phyloP scores from a whole-genome alignment of 1,140 invertebrate species.

The Octopus sinensis region DNA sequence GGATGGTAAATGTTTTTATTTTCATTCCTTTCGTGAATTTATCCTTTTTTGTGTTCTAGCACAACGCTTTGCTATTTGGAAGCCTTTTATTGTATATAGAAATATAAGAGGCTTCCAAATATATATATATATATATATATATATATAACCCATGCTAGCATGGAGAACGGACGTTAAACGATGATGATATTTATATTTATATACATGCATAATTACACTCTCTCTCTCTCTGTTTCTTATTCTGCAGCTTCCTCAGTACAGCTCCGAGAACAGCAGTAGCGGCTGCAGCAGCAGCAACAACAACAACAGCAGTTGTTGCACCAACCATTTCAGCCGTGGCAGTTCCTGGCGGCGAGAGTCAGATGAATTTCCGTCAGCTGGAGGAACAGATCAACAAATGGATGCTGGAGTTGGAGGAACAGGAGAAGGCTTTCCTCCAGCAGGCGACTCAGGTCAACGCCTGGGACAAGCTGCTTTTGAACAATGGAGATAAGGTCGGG shows the following conservation, averaged over 20 bases:
- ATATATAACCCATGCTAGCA: no score
- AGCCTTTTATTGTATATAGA: no score
- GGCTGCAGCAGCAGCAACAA: not conserved
- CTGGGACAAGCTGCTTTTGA: constrained; percentile 86
- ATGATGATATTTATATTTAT: no score
- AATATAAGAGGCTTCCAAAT: no score
- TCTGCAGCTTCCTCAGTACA: not conserved
- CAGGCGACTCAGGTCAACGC: constrained; percentile 92
- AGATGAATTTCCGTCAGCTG: constrained; percentile 80
- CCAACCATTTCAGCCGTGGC: not conserved
- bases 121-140: no score
- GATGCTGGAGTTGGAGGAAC: constrained; percentile 88
- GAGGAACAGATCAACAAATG: constrained; percentile 95
- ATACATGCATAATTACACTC: no score
- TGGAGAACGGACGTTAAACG: no score
- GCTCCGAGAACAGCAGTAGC: not conserved
- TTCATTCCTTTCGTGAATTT: no score
- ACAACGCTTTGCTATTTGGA: no score
- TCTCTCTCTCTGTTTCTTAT: no score
- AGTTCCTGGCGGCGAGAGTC: constrained; percentile 25
- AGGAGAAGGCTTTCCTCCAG: constrained; percentile 88
- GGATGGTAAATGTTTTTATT: no score
- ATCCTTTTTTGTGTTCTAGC: no score
- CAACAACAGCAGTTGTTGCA: constrained; percentile 10
- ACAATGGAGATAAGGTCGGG: constrained; percentile 82